Evolutionary conservation across 2,113 vertebrate genomes (phyloP), one percentile per base, ranked within the genome.

Genomic region (Myotis yumanensis): DNA sequence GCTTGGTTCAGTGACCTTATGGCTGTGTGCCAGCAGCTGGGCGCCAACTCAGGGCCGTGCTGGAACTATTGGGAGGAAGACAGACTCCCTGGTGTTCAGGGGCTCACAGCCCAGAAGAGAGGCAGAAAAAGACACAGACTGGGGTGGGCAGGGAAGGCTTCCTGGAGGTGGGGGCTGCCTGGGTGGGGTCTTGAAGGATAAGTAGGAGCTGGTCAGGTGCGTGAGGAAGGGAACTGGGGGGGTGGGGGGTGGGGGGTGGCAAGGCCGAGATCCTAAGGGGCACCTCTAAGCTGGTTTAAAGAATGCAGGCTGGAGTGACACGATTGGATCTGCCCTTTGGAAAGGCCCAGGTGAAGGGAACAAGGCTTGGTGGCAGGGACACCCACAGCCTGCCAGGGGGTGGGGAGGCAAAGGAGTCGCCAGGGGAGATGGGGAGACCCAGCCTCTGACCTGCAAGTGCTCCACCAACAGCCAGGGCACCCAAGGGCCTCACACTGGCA

Each of bases 131-230:
- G 40, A 88, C 62, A 43, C 40, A 77, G 51, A 72, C 15, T 59
- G 32, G 25, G 17, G 35, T 14, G 64, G 30, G 23, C 73, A 46
- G 51, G 90, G 94, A 81, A 81, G 81, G 82, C 91, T 96, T 95
- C 89, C 91, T 94, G 73, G 89, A 96, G 80, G 54, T 1, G 40
- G 68, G 12, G 14, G 72, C 77, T 22, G 15, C n/a, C 77, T 88
- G 68, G 11, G 37, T 11, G 83, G 37, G 69, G 37, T 76, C 25
- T 32, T 32, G 18, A 89, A 77, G 48, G 52, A 15, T 48, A 84
- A 37, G 71, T 6, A 93, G 71, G 51, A 32, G n/a, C 23, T 52
- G 25, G 64, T 73, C 72, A 89, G 40, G 35, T 69, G 57, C 51
- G 40, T 35, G 30, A 12, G 43, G 43, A 80, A 40, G 28, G 14